Conservation (phyloP, 1,140 invertebrate genomes). For the Tachypleus tridentatus region DNA sequence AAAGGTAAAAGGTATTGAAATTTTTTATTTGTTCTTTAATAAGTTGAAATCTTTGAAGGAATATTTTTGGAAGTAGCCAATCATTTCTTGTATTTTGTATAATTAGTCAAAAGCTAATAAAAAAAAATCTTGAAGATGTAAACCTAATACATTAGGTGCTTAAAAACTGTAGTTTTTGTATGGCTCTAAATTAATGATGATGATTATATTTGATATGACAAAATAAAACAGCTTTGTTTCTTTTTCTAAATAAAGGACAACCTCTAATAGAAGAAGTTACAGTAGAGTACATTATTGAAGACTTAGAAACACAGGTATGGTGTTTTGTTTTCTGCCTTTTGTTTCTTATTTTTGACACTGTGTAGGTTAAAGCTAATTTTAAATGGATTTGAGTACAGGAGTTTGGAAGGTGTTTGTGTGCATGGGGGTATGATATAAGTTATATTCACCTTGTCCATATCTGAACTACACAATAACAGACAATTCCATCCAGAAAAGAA, state of each 20-base stretch:
- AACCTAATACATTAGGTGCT: slow-evolving; percentile 36
- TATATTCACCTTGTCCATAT: too few species aligned
- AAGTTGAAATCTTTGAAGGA: too few species aligned
- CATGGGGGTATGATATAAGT: too few species aligned
- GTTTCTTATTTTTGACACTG: neutral
- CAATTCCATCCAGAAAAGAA: too few species aligned
- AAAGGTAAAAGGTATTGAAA: neutral
- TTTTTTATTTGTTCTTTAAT: neutral
- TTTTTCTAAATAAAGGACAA: slow-evolving; percentile 28
- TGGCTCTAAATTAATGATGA: too few species aligned
- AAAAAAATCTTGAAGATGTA: slow-evolving; percentile 9
- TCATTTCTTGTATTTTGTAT: neutral
- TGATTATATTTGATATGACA: too few species aligned
- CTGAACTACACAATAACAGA: too few species aligned
- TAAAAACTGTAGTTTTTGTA: too few species aligned
- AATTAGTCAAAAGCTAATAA: neutral
- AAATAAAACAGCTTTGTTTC: too few species aligned
- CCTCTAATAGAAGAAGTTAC: slow-evolving; percentile 65
- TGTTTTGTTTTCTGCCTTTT: neutral
- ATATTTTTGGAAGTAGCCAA: neutral
- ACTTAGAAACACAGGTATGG: slow-evolving; percentile 58
- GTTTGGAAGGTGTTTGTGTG: too few species aligned
- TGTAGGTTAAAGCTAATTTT: neutral
- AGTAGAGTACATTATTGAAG: slow-evolving; percentile 82
- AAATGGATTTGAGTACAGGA: neutral